Evolutionary conservation across 2,113 vertebrate species (phyloP), one percentile per base, ranked within the genome.

Genomic region (Otocyon megalotis): DNA sequence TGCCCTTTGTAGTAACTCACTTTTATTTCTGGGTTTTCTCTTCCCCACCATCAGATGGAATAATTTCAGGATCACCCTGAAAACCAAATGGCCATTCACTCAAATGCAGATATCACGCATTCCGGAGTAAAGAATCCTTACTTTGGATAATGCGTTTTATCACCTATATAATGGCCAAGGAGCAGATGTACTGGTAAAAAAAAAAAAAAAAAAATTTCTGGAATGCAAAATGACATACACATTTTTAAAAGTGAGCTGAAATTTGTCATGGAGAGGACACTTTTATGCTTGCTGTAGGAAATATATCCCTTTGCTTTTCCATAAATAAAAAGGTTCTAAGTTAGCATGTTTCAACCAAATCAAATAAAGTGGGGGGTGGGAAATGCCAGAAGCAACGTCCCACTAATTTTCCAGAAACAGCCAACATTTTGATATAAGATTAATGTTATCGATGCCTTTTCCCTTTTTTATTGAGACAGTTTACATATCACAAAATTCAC

Each of bases 131-230:
- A 77, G 43, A 87, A 80, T 28, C 88, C n/a, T 69, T 30, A 62
- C 60, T 96, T 89, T 89, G 82, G 71, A 63, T 37, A 72, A 58
- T 48, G 4, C 30, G 67, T 43, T 96, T 94, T 65, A 65, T 83
- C 94, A 88, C 71, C 37, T 95, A 48, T 30, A 43, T 67, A 80
- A 87, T 92, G 50, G 81, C 30, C 76, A 76, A 92, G 62, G 28
- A 96, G 76, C 87, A 96, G 90, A 94, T 96, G 92, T 35, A 77
- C 20, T 85, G 60, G 58, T 50, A 86, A 86, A 96, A 88, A 79
- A 87, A 65, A 43, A 43, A 96, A 96, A 83, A 93, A 94, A 88
- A 79, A 87, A 65, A 96, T 94, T 96, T 97, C 62, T 97, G 62
- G 69, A 82, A 94, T 90, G 84, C 20, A 80, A 96, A 97, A 91